These are phyloP conservation scores for Lethrus apterus DNA, from an alignment of 1,140 invertebrate genomes.

Conservation along the genomic window DNA sequence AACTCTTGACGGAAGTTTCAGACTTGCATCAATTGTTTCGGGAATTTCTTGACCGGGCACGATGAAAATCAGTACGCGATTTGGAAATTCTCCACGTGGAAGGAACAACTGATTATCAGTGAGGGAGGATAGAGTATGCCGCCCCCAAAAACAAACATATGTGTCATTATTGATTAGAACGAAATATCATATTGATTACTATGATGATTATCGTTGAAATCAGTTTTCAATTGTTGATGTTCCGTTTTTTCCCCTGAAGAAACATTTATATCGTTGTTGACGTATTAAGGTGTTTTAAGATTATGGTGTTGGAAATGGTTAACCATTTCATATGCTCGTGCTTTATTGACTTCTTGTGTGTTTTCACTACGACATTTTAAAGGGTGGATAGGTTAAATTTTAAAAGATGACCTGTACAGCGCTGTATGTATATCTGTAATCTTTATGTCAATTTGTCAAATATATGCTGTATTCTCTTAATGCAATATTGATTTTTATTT, in stretches of 20 bases:
- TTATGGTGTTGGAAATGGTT: conserved; percentile 5
- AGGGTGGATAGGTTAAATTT: conserved; percentile 1
- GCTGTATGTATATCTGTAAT: conserved; percentile 1
- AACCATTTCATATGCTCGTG: conserved; percentile 3
- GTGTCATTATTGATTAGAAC: background rate
- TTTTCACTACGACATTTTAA: background rate
- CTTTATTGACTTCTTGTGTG: background rate
- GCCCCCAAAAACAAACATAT: conserved; percentile 1
- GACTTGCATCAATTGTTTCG: background rate
- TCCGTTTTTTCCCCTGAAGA: conserved; percentile 1
- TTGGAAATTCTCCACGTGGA: background rate
- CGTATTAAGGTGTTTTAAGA: conserved; percentile 6
- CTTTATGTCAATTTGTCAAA: conserved; percentile 8
- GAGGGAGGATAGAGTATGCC: too few species aligned
- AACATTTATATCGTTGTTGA: background rate
- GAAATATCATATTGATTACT: background rate
- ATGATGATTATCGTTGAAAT: background rate
- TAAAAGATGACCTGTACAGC: background rate
- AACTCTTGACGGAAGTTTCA: background rate
- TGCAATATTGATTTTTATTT: background rate
- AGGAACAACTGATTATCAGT: background rate
- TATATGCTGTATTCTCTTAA: conserved; percentile 9
- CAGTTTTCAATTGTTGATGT: background rate
- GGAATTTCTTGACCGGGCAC: background rate
- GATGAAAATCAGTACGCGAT: conserved; percentile 7